phyloP scores from a whole-genome alignment of 2,797 vertebrate species.

The Peromyscus aztecus region DNA sequence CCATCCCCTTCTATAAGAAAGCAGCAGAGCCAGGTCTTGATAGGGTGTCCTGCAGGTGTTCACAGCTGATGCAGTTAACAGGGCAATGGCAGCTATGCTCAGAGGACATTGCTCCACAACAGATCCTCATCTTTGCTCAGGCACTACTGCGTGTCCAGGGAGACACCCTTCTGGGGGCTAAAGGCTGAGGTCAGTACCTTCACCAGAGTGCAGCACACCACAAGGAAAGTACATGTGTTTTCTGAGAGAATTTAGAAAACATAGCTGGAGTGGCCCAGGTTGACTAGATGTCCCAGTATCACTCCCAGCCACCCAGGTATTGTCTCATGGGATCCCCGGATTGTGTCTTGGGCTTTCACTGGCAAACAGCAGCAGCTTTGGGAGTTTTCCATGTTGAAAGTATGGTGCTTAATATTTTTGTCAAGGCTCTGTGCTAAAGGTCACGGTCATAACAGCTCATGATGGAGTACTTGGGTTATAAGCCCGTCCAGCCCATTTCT shows the following conservation, averaged over 20 bases:
- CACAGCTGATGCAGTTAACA: not conserved
- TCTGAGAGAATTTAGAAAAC: not conserved
- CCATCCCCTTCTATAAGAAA: not conserved
- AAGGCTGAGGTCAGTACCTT: not conserved
- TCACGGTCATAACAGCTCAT: not conserved
- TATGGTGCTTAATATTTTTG: constrained; percentile 4
- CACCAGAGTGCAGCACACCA: not conserved
- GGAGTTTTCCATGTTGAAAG: not conserved
- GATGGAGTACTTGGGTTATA: not conserved
- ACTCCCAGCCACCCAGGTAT: not conserved
- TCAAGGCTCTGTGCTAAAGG: not conserved
- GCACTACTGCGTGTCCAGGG: not conserved
- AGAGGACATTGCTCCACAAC: not conserved
- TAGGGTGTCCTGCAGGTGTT: not conserved
- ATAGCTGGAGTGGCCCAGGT: not conserved
- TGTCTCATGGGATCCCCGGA: not conserved
- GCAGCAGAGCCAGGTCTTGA: not conserved
- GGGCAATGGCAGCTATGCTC: not conserved
- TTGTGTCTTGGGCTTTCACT: not conserved
- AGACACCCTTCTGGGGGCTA: not conserved
- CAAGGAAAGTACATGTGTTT: not conserved
- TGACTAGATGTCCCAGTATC: not conserved
- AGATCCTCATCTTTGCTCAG: not conserved
- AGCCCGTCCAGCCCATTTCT: not conserved
- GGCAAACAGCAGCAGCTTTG: not conserved